Evolutionary conservation across 2,113 vertebrate species (phyloP).

Genomic region (Ceuthmochares aereus): DNA sequence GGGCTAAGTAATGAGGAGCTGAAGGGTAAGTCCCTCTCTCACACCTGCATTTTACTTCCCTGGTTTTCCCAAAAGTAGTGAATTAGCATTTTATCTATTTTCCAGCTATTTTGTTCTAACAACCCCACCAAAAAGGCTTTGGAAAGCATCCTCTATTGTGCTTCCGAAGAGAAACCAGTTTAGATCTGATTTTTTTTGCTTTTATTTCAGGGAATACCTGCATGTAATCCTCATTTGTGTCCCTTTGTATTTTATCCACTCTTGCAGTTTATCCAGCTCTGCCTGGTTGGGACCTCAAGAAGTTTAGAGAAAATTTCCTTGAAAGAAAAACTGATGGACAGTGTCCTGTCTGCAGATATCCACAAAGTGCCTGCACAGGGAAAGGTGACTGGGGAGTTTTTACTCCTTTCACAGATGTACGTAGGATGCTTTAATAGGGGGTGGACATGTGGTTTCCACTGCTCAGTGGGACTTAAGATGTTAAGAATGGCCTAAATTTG

Average conservation of each 20-base stretch:
- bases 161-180: background rate
- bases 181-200: background rate
- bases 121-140: background rate
- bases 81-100: background rate
- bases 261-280: background rate
- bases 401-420: background rate
- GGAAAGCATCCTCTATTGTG: background rate
- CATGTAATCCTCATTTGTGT: background rate
- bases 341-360: background rate
- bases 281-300: background rate
- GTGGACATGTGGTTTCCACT: background rate
- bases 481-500: background rate
- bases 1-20: background rate
- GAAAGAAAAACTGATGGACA: background rate
- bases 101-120: background rate
- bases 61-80: too few species aligned
- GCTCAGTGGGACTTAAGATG: background rate
- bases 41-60: background rate
- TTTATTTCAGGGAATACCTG: background rate
- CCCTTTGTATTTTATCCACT: background rate
- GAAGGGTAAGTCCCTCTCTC: background rate
- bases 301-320: background rate
- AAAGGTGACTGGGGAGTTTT: background rate
- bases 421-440: background rate
- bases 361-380: accelerated